Conservation (phyloP, 2,888 invertebrate genomes). For the Pristionchus entomophagus region DNA sequence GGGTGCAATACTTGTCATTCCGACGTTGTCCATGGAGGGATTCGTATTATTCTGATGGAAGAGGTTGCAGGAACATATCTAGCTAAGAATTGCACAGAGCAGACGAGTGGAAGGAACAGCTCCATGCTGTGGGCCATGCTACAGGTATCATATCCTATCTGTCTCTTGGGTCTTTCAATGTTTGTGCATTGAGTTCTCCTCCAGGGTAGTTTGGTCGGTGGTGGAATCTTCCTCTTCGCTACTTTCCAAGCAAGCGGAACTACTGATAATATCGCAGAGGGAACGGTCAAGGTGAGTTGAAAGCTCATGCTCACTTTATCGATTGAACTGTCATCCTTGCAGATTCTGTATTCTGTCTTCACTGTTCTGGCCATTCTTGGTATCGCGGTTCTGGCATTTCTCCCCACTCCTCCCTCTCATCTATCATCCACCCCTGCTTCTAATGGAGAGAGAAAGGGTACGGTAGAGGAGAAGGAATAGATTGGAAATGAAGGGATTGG, state of each 20-base stretch:
- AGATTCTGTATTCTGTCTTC: constrained; percentile 87
- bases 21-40: constrained; percentile 74
- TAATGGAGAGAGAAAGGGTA: constrained; percentile 39
- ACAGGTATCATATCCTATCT: neutral
- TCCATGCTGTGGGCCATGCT: constrained; percentile 45
- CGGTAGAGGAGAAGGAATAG: neutral
- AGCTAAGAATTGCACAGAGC: constrained; percentile 40
- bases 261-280: constrained; percentile 59
- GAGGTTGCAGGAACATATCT: constrained; percentile 38
- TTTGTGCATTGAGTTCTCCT: constrained; percentile 72
- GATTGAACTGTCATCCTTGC: constrained; percentile 77
- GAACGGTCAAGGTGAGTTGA: constrained; percentile 53
- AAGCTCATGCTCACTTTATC: neutral
- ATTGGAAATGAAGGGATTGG: neutral
- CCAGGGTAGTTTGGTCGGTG: constrained; percentile 87
- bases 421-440: neutral
- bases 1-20: constrained; percentile 85
- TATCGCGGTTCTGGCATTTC: constrained; percentile 79
- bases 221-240: constrained; percentile 94
- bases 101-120: constrained; percentile 45
- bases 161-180: neutral
- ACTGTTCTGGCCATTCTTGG: constrained; percentile 82
- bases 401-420: constrained; percentile 67
- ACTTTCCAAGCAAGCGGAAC: constrained; percentile 81
- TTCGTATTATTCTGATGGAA: constrained; percentile 79